These are phyloP conservation scores for Magallana gigas DNA, from an alignment of 1,140 invertebrate genomes.

Conservation along the genomic window DNA sequence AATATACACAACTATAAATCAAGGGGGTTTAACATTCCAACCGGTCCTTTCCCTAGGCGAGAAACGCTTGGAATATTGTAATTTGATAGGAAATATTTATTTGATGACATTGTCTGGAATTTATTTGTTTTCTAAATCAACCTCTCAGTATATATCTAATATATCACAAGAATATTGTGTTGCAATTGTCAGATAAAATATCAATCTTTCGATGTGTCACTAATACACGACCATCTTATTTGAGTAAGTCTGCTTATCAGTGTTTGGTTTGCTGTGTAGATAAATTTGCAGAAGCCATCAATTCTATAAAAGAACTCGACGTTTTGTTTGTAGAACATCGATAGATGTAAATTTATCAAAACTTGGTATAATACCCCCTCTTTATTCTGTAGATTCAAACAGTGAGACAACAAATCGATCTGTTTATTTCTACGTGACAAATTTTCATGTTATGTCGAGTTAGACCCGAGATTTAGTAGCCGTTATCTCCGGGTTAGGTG, in stretches of 20 bases:
- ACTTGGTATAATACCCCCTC: neutral
- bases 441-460: neutral
- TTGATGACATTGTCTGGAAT: neutral
- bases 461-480: neutral
- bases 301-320: neutral
- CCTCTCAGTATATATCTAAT: neutral
- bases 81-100: neutral
- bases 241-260: neutral
- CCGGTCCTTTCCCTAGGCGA: too few species aligned
- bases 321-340: neutral
- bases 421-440: constrained; percentile 17
- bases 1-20: too few species aligned
- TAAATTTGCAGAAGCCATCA: neutral
- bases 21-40: too few species aligned
- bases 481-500: neutral
- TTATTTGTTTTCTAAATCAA: neutral
- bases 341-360: constrained; percentile 22
- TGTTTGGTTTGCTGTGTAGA: neutral
- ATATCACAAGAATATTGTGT: neutral
- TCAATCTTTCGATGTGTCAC: neutral
- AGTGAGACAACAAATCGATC: constrained; percentile 7
- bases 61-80: neutral
- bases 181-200: neutral
- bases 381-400: neutral
- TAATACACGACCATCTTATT: neutral